Conservation (phyloP, 1,140 invertebrate species). For the Pseudachorutes palmiensis region DNA sequence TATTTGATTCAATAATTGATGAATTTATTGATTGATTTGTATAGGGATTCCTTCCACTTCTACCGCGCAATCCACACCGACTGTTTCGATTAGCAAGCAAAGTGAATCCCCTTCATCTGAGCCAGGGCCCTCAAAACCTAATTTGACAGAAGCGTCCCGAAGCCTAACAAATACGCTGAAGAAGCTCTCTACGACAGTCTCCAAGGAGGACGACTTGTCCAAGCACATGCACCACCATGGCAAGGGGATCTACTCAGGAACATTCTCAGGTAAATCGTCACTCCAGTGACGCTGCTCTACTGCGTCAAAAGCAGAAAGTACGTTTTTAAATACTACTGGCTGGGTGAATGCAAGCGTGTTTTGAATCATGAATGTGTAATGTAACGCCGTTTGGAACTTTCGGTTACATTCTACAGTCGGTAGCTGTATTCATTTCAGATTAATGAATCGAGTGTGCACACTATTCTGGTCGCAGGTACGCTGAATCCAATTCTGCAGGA, state of each 20-base stretch:
- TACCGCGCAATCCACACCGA: constrained; percentile 32
- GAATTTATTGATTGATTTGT: not conserved
- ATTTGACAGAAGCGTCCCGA: constrained; percentile 75
- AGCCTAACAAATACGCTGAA: constrained; percentile 84
- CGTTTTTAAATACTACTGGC: too few relatives aligned
- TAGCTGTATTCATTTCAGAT: too few relatives aligned
- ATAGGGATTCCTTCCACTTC: constrained; percentile 26
- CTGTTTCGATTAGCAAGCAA: constrained; percentile 19
- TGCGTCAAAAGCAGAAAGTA: too few relatives aligned
- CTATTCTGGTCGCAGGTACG: constrained; percentile 55
- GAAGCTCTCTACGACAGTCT: constrained; percentile 79
- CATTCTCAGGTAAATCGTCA: constrained; percentile 47
- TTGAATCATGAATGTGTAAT: too few relatives aligned
- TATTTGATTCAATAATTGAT: constrained; percentile 4
- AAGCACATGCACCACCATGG: constrained; percentile 82
- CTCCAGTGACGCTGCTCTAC: not conserved
- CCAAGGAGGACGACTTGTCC: constrained; percentile 45
- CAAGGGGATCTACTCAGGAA: constrained; percentile 61
- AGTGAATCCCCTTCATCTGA: constrained; percentile 20
- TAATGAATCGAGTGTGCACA: too few relatives aligned
- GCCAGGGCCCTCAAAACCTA: constrained; percentile 38
- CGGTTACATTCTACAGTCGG: too few relatives aligned
- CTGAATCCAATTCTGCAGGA: constrained; percentile 90
- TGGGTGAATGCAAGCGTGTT: too few relatives aligned
- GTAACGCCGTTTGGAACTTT: too few relatives aligned